Evolutionary conservation across 2,113 vertebrate genomes (phyloP), one percentile per base, ranked within the genome.

Genomic region (Poeciliopsis occidentalis): DNA sequence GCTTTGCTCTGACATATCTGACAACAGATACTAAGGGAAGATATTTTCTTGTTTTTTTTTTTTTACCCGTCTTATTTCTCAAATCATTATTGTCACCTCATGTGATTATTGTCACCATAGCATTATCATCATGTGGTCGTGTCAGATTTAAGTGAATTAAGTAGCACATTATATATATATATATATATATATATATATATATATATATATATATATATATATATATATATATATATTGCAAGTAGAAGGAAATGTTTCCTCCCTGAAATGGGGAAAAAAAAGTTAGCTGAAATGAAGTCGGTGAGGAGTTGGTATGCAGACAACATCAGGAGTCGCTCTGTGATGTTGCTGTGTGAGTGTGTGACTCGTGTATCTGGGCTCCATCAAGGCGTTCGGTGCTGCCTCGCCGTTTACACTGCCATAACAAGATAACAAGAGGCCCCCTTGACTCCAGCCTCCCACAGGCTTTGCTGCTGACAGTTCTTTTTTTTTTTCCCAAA

Each of bases 391-490:
- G 8, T 69, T 82, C 61, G n/a, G 80, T 78, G 87, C 86, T 75
- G 85, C 84, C 74, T 86, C 78, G 69, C 79, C 85, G 82, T 91
- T 91, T 85, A 91, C 84, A 39, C 88, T 84, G 86, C 90, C 87
- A 87, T 76, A 84, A 85, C 87, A 87, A 86, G 85, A 90, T 91
- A 91, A 90, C 86, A 75, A 82, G 77, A 78, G 85, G 84, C 64
- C 86, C 81, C 78, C 85, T 89, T 83, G 85, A 82, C 86, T 89
- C 86, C 83, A 71, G 85, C 82, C 80, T 81, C 87, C 87, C 82
- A 83, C 87, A 81, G 82, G 81, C 60, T 79, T 88, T 81, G 86
- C 81, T 84, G 78, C 84, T 80, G 81, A 84, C 79, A 83, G 60
- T 22, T 57, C 75, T 67, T 32, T 73, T 74, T 37, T 37, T 37